A percentile compares a stretch with the other conserved stretches of the same genome.
phyloP scores from a whole-genome alignment of 1,140 invertebrate genomes.

The Neomicropteryx cornuta region DNA sequence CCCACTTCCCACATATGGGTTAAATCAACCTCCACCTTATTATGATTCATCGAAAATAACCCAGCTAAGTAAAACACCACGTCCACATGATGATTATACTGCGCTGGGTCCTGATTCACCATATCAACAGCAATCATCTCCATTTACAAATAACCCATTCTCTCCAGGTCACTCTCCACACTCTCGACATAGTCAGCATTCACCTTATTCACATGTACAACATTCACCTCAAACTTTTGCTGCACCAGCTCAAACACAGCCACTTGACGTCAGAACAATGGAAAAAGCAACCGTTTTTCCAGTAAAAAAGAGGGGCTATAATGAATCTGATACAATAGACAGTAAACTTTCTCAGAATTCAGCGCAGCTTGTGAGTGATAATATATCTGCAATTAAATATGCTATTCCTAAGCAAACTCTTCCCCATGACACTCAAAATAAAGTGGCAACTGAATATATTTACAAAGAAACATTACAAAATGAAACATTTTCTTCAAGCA shows the following conservation, averaged over 20 bases:
- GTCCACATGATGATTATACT: slow-evolving; percentile 26
- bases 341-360: not conserved
- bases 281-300: slow-evolving; percentile 28
- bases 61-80: slow-evolving; percentile 22
- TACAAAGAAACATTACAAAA: too few species aligned
- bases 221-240: slow-evolving; percentile 20
- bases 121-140: slow-evolving; percentile 31
- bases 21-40: slow-evolving; percentile 33
- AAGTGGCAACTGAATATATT: too few species aligned
- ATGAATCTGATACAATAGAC: slow-evolving; percentile 32
- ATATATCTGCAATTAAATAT: slow-evolving; percentile 1
- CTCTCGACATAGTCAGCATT: slow-evolving; percentile 18
- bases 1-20: slow-evolving; percentile 29
- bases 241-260: slow-evolving; percentile 9
- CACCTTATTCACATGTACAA: slow-evolving; percentile 27
- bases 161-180: slow-evolving; percentile 28
- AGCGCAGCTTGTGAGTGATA: not conserved
- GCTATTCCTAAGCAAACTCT: too few species aligned
- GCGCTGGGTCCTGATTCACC: slow-evolving; percentile 26
- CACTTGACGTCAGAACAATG: slow-evolving; percentile 17
- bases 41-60: slow-evolving; percentile 42
- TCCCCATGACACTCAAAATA: too few species aligned
- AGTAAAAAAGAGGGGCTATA: slow-evolving; percentile 47
- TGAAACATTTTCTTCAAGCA: too few species aligned
- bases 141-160: slow-evolving; percentile 32